These are phyloP conservation scores for Scatophagus argus DNA, from an alignment of 2,113 vertebrate genomes.

Conservation along the genomic window DNA sequence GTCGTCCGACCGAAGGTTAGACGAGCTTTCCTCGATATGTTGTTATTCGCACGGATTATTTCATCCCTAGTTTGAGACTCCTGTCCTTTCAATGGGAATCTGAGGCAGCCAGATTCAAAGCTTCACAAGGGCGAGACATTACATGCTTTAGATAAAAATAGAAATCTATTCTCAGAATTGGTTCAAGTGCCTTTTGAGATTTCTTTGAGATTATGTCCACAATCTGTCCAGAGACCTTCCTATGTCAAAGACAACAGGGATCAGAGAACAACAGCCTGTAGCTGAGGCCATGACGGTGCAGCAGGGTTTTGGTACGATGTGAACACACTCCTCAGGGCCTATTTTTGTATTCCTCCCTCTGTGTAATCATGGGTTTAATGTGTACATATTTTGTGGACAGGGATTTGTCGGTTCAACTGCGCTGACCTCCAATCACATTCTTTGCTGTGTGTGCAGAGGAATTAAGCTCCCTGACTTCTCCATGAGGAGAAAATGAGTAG, in stretches of 20 bases:
- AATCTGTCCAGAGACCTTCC: slow-evolving; percentile 12
- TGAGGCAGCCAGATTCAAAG: not conserved
- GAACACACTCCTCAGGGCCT: slow-evolving; percentile 11
- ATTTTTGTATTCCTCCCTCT: slow-evolving; percentile 39
- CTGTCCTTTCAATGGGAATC: slow-evolving; percentile 11
- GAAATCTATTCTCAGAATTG: slow-evolving; percentile 45
- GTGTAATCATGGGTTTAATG: slow-evolving; percentile 60
- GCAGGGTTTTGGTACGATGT: not conserved
- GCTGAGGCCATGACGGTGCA: not conserved
- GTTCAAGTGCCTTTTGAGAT: slow-evolving; percentile 40
- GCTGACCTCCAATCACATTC: slow-evolving; percentile 56
- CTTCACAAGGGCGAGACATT: slow-evolving; percentile 2
- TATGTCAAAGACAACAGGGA: slow-evolving; percentile 4
- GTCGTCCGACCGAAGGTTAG: not conserved
- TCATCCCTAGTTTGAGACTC: not conserved
- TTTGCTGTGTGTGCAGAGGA: slow-evolving; percentile 35
- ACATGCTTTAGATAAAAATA: slow-evolving; percentile 45
- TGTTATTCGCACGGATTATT: not conserved
- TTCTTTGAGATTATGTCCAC: slow-evolving; percentile 28
- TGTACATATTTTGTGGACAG: slow-evolving; percentile 46
- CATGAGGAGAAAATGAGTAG: slow-evolving; percentile 35
- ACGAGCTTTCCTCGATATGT: not conserved
- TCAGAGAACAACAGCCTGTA: slow-evolving; percentile 14
- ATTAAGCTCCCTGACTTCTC: slow-evolving; percentile 41
- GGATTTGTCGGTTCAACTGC: slow-evolving; percentile 53